Evolutionary conservation across 1,140 invertebrate genomes (phyloP), one percentile per base, ranked within the genome.

Genomic region (Steinernema khuongi): DNA sequence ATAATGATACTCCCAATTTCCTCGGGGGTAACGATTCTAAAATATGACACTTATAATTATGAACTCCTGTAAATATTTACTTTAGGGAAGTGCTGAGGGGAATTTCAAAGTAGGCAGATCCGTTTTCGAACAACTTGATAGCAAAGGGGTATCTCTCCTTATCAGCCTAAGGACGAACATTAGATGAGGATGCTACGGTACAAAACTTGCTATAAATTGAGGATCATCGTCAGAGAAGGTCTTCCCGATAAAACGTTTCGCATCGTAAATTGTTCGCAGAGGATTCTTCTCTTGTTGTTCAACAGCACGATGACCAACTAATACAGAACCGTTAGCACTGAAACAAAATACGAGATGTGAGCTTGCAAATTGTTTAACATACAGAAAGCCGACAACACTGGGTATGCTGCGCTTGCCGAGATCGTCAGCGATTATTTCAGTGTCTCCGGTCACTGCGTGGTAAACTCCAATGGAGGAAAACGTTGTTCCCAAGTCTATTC

Each of bases 201-300:
- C 18, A 30, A 14, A 43, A 73, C 68, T 77, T 67, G 86, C 85
- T 66, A 82, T 74, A 66, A 84, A 79, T 28, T 83, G 22, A 11
- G 87, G 67, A 69, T 88, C 86, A 73, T 85, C 76, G 2, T 73
- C 67, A 17, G 79, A 79, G 72, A 88, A 87, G 2, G 68, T 79
- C 75, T 87, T 87, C 0, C 88, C 88, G 70, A 88, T 88, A 74
- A 88, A 88, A 67, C 88, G 76, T 79, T 88, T 88, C 11, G 87
- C 87, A 84, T 88, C 88, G 75, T 88, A 88, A 22, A 88, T 80
- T 0, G 88, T 88, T 69, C 87, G 87, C 17, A 76, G 74, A 0
- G 87, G 86, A 78, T 88, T 88, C 68, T 87, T 84, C 69, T 88
- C 87, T 31, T 84, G 81, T 70, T 88, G 88, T 14, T 85, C 85